These are phyloP conservation scores for Alosa sapidissima DNA, from an alignment of 2,797 vertebrate genomes.

Conservation along the genomic window DNA sequence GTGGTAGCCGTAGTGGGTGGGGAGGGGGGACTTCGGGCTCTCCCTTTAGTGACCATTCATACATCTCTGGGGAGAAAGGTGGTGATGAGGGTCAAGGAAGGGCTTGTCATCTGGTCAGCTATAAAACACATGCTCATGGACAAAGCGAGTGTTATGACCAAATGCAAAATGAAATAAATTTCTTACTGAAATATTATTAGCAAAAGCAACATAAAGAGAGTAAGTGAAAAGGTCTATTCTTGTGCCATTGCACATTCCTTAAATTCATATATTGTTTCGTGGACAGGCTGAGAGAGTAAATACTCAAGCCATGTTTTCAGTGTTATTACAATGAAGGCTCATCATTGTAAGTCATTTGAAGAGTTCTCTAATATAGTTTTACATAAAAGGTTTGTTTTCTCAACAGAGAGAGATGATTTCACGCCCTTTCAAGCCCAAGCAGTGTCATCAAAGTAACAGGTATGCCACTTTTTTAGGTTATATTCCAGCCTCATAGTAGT, in stretches of 20 bases:
- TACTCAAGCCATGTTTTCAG: not conserved
- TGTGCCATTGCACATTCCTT: not conserved
- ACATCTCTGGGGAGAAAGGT: slow-evolving; percentile 41
- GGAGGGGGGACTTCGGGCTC: slow-evolving; percentile 4
- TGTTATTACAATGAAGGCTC: no score
- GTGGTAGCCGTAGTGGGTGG: not conserved
- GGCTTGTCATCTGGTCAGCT: not conserved
- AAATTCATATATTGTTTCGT: not conserved
- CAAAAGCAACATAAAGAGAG: not conserved
- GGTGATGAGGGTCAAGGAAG: slow-evolving; percentile 28
- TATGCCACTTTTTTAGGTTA: slow-evolving; percentile 27
- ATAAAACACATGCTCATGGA: not conserved
- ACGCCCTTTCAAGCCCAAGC: slow-evolving; percentile 40
- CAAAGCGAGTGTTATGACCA: no score
- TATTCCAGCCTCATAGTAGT: not conserved
- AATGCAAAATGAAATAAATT: no score
- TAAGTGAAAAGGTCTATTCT: not conserved
- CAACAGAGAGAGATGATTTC: slow-evolving; percentile 54
- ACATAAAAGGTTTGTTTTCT: slow-evolving; percentile 19
- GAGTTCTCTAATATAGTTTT: not conserved
- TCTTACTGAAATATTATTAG: not conserved
- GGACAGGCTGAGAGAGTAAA: not conserved
- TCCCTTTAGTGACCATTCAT: slow-evolving; percentile 33
- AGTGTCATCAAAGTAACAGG: slow-evolving; percentile 29
- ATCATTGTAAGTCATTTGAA: not conserved